phyloP scores from a whole-genome alignment of 2,113 vertebrate genomes.

The Meleagris gallopavo region DNA sequence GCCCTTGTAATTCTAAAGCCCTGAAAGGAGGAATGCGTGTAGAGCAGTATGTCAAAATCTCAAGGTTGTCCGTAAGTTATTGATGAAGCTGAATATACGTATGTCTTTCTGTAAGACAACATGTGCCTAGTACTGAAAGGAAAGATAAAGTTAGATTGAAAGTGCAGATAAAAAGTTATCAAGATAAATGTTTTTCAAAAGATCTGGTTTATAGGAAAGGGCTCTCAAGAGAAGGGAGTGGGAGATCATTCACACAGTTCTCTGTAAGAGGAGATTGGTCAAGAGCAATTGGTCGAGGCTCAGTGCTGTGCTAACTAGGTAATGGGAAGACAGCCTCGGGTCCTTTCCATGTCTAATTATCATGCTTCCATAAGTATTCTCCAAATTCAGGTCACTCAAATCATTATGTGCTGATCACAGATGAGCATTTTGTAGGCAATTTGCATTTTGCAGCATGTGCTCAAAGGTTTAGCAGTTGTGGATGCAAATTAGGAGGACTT shows the following conservation, averaged over 20 bases:
- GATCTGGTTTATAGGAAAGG: neutral
- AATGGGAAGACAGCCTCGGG: neutral
- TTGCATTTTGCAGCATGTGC: neutral
- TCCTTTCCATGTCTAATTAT: constrained; percentile 1
- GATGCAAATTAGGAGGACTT: neutral
- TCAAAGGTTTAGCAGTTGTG: neutral
- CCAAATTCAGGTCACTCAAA: constrained; percentile 11
- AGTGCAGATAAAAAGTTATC: neutral
- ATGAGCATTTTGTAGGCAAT: constrained; percentile 5
- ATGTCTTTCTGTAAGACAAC: neutral
- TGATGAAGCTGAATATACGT: constrained; percentile 16
- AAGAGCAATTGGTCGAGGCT: neutral
- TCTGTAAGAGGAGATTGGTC: neutral
- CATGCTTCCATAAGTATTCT: constrained; percentile 35
- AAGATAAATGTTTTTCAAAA: constrained; percentile 8
- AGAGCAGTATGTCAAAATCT: neutral
- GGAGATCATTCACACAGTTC: neutral
- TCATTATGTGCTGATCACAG: constrained; percentile 23
- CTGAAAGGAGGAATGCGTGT: neutral
- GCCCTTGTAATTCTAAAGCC: neutral
- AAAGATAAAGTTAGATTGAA: neutral
- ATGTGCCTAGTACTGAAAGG: neutral
- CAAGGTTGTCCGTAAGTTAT: constrained; percentile 1
- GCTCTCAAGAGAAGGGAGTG: neutral
- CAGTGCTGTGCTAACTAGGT: neutral